Evolutionary conservation across 1,140 invertebrate genomes (phyloP), one percentile per base, ranked within the genome.

Genomic region (Drosophila sechellia): DNA sequence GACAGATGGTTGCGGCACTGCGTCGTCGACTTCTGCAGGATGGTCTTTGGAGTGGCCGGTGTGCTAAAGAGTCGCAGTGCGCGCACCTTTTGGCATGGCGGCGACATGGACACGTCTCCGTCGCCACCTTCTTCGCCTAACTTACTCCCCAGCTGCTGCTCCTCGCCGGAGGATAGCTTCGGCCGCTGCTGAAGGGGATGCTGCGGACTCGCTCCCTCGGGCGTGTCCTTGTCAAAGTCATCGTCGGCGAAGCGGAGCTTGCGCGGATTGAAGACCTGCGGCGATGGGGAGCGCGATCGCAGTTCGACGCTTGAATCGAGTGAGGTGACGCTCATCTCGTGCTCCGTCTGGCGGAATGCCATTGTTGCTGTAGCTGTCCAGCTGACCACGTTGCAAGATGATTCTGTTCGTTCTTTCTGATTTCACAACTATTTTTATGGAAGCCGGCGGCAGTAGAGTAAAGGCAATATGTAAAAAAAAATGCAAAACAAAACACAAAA

Each of bases 21-120:
- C 92, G 25, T 94, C 92, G 79, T 94, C 93, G 35, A 95, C 84
- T 96, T 97, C 86, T 96, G 95, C n/a, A 97, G 93, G 15, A 97
- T 93, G 2, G 96, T 97, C 93, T 97, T 97, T 39, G 97, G 97
- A 12, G 97, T 97, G 50, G 96, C 94, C 10, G 97, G 96, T 37
- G 96, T 96, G 92, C 97, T 96, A 89, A 97, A 97, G 1, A 98
- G 92, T 55, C 96, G 94, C 27, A 98, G 92, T 1, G 96, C 96
- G 77, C 96, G 93, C 39, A 98, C 96, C 85, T 95, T 94, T 86
- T 96, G 96, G 78, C 97, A 97, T 4, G 97, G 97, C 13, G 96
- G 96, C 77, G 94, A 95, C 77, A 92, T 92, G 20, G 86, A 76
- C 11, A 75, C 70, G 27, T 63, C 59, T 2, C 20, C 77, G 11